Evolutionary conservation across 2,888 invertebrate species (phyloP), one percentile per base, ranked within the genome.

Genomic region (Eurois occulta): DNA sequence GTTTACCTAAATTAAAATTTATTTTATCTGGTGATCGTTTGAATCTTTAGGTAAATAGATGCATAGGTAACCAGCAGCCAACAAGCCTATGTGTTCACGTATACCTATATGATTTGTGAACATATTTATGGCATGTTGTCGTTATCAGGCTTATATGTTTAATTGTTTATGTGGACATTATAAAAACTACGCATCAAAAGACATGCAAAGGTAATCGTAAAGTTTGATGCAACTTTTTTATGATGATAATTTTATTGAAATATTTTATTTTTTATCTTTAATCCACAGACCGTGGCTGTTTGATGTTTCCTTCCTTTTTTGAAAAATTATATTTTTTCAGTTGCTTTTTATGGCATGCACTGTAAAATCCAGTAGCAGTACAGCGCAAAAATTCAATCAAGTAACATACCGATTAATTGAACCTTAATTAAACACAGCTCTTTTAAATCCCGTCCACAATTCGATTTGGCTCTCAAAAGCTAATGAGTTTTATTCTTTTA

Each of bases 401-500:
- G 11, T 43, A 18, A 28, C 32, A 1, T n/a, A 41, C 18, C 64
- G 16, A 83, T 72, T 52, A 52, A 75, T 64, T 48, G 41, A 48
- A 62, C 35, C 60, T 55, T 68, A 78, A 77, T 78, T 78, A 72
- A 76, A 67, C 24, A 69, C 6, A 68, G 64, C 64, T 65, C 62
- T 38, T 71, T 73, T 52, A 58, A 79, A 78, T 64, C 66, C 58
- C 64, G 24, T 7, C 55, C 76, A 28, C 62, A 62, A 73, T 75
- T 70, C 68, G 80, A 81, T 68, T 86, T 82, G 75, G 76, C 86
- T 83, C 66, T 67, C 70, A 67, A 79, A 84, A 85, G 75, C 79
- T 84, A 87, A 87, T 88, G 84, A 89, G 77, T 85, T 87, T 87
- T 83, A 80, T 86, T 88, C 72, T 86, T 84, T 68, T 72, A 81